These are phyloP conservation scores for Rhopilema esculentum DNA, from an alignment of 30 jellyfish, hydroid and myxozoan species.

Conservation along the genomic window DNA sequence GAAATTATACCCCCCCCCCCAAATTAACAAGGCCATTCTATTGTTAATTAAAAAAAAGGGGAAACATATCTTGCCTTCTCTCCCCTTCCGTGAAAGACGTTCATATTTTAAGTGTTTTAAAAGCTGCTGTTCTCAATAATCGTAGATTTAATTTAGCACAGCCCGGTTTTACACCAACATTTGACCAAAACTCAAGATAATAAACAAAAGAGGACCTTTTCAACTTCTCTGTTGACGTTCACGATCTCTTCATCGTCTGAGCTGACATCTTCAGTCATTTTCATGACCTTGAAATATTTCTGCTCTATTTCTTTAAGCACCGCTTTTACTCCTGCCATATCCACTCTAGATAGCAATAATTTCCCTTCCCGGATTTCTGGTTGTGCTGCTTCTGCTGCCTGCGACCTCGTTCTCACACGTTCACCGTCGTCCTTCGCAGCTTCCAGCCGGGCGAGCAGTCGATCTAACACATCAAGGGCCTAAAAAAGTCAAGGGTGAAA, in stretches of 20 bases:
- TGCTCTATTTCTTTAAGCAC: constrained; percentile 73
- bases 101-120: no score
- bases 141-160: no score
- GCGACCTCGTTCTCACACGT: constrained; percentile 70
- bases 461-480: constrained; percentile 79
- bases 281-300: constrained; percentile 67
- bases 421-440: constrained; percentile 66
- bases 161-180: no score
- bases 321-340: constrained; percentile 67
- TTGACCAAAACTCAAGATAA: background rate
- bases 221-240: constrained; percentile 81
- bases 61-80: no score
- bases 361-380: constrained; percentile 92
- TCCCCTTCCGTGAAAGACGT: no score
- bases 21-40: no score
- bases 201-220: constrained; percentile 35
- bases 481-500: constrained; percentile 18
- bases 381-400: constrained; percentile 91
- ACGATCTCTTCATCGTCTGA: constrained; percentile 89
- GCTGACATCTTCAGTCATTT: constrained; percentile 74
- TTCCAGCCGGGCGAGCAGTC: constrained; percentile 71
- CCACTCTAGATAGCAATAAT: constrained; percentile 75
- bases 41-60: no score
- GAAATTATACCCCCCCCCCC: no score
- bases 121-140: no score